Base-by-base conservation (phyloP, 2,888 invertebrate species). In the Embidobia sp. region DNA sequence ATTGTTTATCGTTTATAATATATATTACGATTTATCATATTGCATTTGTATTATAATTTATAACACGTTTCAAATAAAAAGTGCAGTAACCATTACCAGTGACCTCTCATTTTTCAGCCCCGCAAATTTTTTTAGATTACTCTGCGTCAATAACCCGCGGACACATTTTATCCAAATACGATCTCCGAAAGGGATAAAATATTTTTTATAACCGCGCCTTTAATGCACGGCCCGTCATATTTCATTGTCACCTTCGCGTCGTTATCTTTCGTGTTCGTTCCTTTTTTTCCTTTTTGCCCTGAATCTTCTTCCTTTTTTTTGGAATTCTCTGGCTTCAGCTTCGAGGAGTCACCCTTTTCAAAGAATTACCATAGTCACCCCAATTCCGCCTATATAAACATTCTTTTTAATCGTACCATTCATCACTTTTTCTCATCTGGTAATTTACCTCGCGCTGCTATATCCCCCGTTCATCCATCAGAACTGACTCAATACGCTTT, bases 1-100 rank as follows among this genome's bases (percentile, higher is more conserved):
- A 86, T 87, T 87, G 87, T 87, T 51, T 51, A 42, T 18, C 42
- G 42, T 42, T 42, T 42, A 42, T 19, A 42, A 44, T 44, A 85
- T 85, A 85, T 87, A 85, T 85, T 85, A 85, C 79, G 77, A 87
- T 86, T 74, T 85, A 85, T 83, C 78, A 82, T 84, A 87, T 87
- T 87, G 84, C 85, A 85, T 86, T 87, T 87, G 86, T 87, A 87
- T 87, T 83, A 87, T 88, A 87, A 87, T 87, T 87, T 87, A 87
- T 86, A 87, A 86, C 85, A 86, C 83, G 87, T 88, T 87, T 87
- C 83, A 87, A 87, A 86, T 86, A n/a, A 86, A 87, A 70, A 87
- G 83, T 84, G 80, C 77, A 85, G 81, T 85, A 86, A 85, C 83
- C 83, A 83, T 84, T 79, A 79, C 55, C 46, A 16, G 5, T 6